A percentile compares a stretch with the other conserved stretches of the same genome.
These are phyloP conservation scores for Artibeus lituratus DNA, from an alignment of 2,797 vertebrate genomes.

Conservation along the genomic window DNA sequence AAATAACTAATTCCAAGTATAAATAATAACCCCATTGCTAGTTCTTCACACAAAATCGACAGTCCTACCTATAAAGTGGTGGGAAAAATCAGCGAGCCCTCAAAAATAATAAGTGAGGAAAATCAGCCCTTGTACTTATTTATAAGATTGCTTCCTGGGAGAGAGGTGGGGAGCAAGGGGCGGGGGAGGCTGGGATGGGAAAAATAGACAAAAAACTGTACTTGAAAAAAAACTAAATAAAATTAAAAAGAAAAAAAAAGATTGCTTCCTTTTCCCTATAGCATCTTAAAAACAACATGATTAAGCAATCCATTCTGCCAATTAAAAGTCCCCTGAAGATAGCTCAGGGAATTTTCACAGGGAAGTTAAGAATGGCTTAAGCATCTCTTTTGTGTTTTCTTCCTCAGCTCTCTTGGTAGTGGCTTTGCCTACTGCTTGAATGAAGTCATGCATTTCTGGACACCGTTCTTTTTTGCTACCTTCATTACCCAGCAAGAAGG, in stretches of 20 bases:
- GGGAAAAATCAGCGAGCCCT: not conserved
- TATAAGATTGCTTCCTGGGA: not conserved
- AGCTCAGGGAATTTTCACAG: not conserved
- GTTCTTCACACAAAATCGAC: not conserved
- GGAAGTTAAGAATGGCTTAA: not conserved
- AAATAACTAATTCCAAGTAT: not conserved
- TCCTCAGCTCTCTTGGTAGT: not conserved
- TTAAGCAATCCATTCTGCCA: not conserved
- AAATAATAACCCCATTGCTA: fast-evolving
- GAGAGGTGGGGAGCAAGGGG: too few species aligned
- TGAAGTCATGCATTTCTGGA: not conserved
- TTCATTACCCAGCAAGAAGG: too few species aligned
- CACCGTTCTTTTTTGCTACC: not conserved
- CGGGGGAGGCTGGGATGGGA: too few species aligned
- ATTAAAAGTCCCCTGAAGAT: not conserved
- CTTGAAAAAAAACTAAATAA: too few species aligned
- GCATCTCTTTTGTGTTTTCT: not conserved
- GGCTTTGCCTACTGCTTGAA: too few species aligned
- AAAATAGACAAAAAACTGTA: too few species aligned
- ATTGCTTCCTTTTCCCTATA: not conserved
- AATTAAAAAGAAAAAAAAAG: too few species aligned
- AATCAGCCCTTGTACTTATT: not conserved
- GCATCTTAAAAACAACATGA: not conserved
- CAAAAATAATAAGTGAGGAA: not conserved
- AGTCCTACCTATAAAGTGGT: not conserved